A percentile compares a stretch with the other conserved stretches of the same genome.
Evolutionary conservation across 2,113 vertebrate species (phyloP).

Genomic region (Urocitellus parryii): DNA sequence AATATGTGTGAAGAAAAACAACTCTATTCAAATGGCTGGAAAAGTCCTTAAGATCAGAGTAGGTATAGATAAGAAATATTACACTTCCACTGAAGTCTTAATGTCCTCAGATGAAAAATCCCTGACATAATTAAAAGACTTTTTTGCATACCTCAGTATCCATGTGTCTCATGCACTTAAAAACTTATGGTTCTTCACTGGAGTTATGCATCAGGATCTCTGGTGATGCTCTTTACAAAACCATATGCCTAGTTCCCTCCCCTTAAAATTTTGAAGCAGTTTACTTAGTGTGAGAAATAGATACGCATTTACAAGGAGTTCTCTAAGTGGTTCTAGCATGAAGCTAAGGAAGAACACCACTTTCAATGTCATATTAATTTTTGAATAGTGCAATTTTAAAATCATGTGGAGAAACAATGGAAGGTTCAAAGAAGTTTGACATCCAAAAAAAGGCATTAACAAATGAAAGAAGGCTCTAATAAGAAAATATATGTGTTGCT

Average conservation of each 20-base stretch:
- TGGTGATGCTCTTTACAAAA: background rate
- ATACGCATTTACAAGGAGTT: constrained; percentile 8
- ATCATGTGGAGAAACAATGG: background rate
- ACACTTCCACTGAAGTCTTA: background rate
- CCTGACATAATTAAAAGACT: background rate
- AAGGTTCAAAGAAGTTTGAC: background rate
- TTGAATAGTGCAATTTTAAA: constrained; percentile 30
- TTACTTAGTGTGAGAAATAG: background rate
- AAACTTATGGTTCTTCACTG: background rate
- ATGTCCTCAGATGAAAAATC: background rate
- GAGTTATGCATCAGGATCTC: background rate
- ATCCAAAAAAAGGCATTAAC: background rate
- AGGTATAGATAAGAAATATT: background rate
- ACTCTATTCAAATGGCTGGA: background rate
- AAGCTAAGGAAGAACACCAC: background rate
- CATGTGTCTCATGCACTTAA: background rate
- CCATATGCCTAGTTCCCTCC: background rate
- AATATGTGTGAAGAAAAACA: background rate
- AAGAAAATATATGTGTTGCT: background rate
- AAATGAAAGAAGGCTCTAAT: background rate
- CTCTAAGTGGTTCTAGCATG: background rate
- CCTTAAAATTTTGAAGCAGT: background rate
- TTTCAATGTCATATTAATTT: constrained; percentile 2
- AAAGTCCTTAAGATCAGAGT: background rate
- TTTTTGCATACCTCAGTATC: background rate